Evolutionary conservation across 1,140 invertebrate species (phyloP), one percentile per base, ranked within the genome.

Genomic region (Drosophila melanica): DNA sequence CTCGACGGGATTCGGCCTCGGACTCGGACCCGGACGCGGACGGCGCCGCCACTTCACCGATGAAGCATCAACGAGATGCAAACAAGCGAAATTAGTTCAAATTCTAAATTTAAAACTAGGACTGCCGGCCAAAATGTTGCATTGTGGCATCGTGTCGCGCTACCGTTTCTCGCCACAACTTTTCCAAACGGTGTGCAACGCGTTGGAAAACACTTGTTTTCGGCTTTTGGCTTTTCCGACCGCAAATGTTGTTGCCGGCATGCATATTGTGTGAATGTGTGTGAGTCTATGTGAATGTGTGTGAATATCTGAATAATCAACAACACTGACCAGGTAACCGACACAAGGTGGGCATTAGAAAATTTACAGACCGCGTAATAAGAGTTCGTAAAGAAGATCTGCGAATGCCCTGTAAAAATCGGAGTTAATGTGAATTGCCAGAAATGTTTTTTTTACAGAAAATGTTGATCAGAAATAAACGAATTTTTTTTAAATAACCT

Each of bases 81-180:
- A 82, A 60, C 75, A 54, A 68, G 68, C 79, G 71, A 89, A 89
- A 90, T 89, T 89, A 90, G 84, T 89, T 89, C 84, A 89, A 75
- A 89, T 89, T 80, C 84, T 89, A 89, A 69, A 89, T 80, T 89
- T 89, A 89, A 89, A 89, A 89, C 69, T 89, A 89, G 84, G 77
- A 89, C 84, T 89, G 80, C 70, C 84, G 80, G 85, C 84, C 84
- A 70, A 89, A 89, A 84, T 87, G 84, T 77, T 79, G 82, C 75
- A 63, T 67, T 73, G 58, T 48, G 33, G 73, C 57, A 8, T 55
- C 48, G 35, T 45, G n/a, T 30, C 12, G 10, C 4, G 10, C 39
- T 27, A 11, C 14, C 16, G 10, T 42, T 50, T 20, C 18, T 27
- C n/a, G 42, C 42, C 54, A 42, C 65, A 57, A 44, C 58, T 79